Evolutionary conservation across 2,888 invertebrate species (phyloP), one percentile per base, ranked within the genome.

Genomic region (Nephrocerus scutellatus): DNA sequence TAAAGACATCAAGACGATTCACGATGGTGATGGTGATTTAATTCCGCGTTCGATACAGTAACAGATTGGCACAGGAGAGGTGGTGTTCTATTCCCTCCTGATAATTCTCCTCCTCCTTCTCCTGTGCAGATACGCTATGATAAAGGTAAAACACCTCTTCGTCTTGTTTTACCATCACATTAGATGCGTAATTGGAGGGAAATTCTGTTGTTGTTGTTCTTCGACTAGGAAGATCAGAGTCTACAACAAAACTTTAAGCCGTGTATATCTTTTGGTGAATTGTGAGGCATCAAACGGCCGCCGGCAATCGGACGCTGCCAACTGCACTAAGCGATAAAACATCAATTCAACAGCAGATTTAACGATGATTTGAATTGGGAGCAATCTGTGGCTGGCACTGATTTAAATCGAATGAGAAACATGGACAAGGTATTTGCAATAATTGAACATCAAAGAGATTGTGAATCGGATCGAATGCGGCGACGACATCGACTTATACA

Each of bases 321-420:
- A n/a, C 22, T 37, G 18, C 6, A 9, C 55, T 57, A 52, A 54
- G 58, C 62, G 61, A 58, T 62, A 62, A 62, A 61, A 60, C 60
- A 62, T 62, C 62, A 62, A 62, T 62, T 62, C 61, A 60, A 56
- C 55, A 61, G 62, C 56, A 56, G 59, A 57, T 53, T 57, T 60
- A 49, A 48, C 52, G 52, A 24, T 49, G 30, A 35, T 26, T 13
- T 21, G 9, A 3, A 14, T 19, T 24, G 22, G 12, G 28, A 6
- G 28, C 7, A 28, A 9, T 6, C 13, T n/a, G 13, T 14, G 10
- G 28, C 28, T 20, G 20, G 31, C n/a, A 54, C 60, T 62, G 62
- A 62, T 62, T 62, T 62, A 61, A 62, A 62, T 62, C 62, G 62
- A 61, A 62, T 62, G 59, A 54, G 56, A 55, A 56, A 62, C 61